A percentile compares a stretch with the other conserved stretches of the same genome.
These are phyloP conservation scores for Drosophila austrosaltans DNA, from an alignment of 2,888 invertebrate genomes.

Conservation along the genomic window DNA sequence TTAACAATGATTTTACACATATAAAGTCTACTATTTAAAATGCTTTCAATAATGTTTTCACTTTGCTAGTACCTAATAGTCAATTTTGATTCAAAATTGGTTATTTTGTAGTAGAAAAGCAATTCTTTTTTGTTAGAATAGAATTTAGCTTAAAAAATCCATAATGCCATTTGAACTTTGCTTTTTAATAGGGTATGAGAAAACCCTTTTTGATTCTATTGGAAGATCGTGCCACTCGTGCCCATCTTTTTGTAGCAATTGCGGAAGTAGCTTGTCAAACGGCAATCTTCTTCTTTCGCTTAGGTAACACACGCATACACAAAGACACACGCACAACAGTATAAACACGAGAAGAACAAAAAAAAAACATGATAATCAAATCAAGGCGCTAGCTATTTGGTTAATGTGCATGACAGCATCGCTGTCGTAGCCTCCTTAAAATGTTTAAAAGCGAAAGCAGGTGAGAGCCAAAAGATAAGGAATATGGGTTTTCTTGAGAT, in stretches of 20 bases:
- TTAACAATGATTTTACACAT: no score
- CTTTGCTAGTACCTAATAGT: no score
- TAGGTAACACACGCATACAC: conserved; percentile 25
- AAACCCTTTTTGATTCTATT: not conserved
- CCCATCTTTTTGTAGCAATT: conserved; percentile 39
- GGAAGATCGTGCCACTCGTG: not conserved
- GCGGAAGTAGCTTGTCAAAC: conserved; percentile 73
- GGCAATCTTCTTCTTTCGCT: conserved; percentile 51
- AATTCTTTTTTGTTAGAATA: no score
- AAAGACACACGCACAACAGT: conserved; percentile 19
- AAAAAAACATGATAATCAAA: conserved; percentile 70
- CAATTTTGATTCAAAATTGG: no score
- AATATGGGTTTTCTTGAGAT: not conserved
- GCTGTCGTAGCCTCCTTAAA: conserved; percentile 49
- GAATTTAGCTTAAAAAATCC: not conserved
- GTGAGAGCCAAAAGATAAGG: conserved; percentile 62
- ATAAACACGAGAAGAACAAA: conserved; percentile 15
- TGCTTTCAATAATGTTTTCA: no score
- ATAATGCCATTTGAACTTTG: not conserved
- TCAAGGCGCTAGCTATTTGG: conserved; percentile 77
- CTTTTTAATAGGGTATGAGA: not conserved
- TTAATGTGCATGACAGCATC: conserved; percentile 67
- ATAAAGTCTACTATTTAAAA: no score
- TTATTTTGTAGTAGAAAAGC: no score
- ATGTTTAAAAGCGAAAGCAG: conserved; percentile 67